Evolutionary conservation across 2,888 invertebrate species (phyloP), one percentile per base, ranked within the genome.

Genomic region (Neria commutata): DNA sequence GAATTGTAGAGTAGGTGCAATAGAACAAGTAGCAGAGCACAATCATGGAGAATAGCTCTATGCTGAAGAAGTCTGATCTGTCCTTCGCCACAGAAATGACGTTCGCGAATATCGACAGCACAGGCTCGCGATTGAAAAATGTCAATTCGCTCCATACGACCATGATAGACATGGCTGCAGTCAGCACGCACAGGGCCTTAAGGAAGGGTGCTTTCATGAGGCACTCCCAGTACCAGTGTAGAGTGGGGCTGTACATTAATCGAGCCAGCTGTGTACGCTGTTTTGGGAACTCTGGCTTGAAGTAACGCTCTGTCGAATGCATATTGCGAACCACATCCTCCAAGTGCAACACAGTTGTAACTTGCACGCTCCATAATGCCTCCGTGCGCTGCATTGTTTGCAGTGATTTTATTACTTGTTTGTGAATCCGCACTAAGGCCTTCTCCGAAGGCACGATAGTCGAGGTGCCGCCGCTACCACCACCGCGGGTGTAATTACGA

Each of bases 91-190:
- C 84, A 71, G 91, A 89, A 23, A 98, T 89, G 71, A 98, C 91
- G 64, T 91, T 88, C n/a, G 99, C 99, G 82, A 99, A 98, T 66
- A 99, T 87, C 1, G 98, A 98, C 2, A 99, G 85, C 21, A 96
- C 94, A 0, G 98, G 98, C 23, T 86, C 83, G 72, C 91, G 90
- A 76, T 92, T 91, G 84, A 99, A 99, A 84, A 99, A 99, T 1
- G 98, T 96, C 73, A 98, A 89, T 84, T 99, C 99, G 0, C 98
- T 98, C 98, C 98, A 98, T n/a, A 99, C 94, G 29, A 99, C 95
- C 76, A 92, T 89, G 23, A 91, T 83, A 0, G 98, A 97, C 81
- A 98, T 86, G 40, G 89, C 81, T 2, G 89, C 90, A 0, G 93
- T 88, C 11, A 88, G 69, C 24, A 92, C 83, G 1, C 95, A 90